Conservation (phyloP, 2,888 invertebrate species). For the Cheilosia pagana region DNA sequence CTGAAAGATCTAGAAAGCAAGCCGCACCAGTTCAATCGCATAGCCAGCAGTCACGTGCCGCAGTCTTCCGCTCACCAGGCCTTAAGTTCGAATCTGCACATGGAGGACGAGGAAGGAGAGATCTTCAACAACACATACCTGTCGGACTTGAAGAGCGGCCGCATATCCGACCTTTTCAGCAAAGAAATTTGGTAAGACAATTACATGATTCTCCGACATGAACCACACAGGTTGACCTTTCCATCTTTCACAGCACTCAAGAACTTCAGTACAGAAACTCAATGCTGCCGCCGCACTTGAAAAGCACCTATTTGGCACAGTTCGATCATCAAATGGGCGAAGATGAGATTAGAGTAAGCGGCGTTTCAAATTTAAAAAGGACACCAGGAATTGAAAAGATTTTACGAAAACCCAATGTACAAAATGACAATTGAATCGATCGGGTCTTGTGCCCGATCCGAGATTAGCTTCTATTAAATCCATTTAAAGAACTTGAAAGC, state of each 20-base stretch:
- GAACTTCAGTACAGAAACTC: slow-evolving; percentile 92
- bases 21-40: slow-evolving; percentile 20
- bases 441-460: slow-evolving; percentile 46
- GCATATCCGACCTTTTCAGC: slow-evolving; percentile 81
- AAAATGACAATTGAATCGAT: slow-evolving; percentile 59
- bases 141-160: slow-evolving; percentile 86
- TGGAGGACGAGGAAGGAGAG: slow-evolving; percentile 95
- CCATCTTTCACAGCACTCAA: slow-evolving; percentile 83
- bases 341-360: slow-evolving; percentile 87
- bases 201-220: slow-evolving; percentile 6
- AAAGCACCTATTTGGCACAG: slow-evolving; percentile 93
- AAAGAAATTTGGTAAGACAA: slow-evolving; percentile 78
- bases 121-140: slow-evolving; percentile 92
- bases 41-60: neutral
- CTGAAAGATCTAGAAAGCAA: slow-evolving; percentile 78
- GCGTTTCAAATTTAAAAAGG: slow-evolving; percentile 59
- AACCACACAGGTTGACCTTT: slow-evolving; percentile 11
- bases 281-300: slow-evolving; percentile 92
- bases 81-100: slow-evolving; percentile 85
- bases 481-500: neutral
- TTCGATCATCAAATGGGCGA: slow-evolving; percentile 87
- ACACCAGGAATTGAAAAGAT: slow-evolving; percentile 59
- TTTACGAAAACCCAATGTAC: slow-evolving; percentile 45
- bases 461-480: slow-evolving; percentile 26
- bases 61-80: slow-evolving; percentile 72